These are phyloP conservation scores for Myotis vivesi DNA, from an alignment of 2,797 vertebrate genomes.

Conservation along the genomic window DNA sequence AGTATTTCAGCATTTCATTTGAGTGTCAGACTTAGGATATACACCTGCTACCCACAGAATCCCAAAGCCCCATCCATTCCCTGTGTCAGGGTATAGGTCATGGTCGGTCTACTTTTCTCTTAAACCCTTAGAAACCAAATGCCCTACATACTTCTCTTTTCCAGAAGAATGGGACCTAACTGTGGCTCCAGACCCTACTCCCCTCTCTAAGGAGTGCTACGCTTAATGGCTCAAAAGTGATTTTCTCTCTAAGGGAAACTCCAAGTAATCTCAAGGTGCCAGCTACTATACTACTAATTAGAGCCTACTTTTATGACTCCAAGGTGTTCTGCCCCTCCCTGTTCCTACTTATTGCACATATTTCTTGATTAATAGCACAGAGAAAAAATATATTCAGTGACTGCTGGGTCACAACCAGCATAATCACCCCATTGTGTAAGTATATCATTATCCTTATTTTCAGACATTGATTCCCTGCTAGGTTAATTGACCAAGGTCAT, in stretches of 20 bases:
- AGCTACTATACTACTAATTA: not conserved
- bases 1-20: not conserved
- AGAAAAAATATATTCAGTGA: not conserved
- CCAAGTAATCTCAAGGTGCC: not conserved
- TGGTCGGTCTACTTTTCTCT: not conserved
- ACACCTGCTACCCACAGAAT: not conserved
- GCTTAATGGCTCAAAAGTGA: not conserved
- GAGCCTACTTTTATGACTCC: not conserved
- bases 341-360: not conserved
- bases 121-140: not conserved
- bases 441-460: conserved; percentile 3
- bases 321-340: not conserved
- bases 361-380: conserved; percentile 32
- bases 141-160: not conserved
- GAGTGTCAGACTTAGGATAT: not conserved
- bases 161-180: not conserved
- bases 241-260: not conserved
- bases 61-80: not conserved
- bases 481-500: conserved; percentile 40
- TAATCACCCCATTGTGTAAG: not conserved
- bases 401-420: not conserved
- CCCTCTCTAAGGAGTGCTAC: not conserved
- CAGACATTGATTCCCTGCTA: not conserved
- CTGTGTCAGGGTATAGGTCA: not conserved
- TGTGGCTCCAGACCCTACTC: not conserved